phyloP scores from a whole-genome alignment of 2,113 vertebrate species.

The Chinchilla lanigera region DNA sequence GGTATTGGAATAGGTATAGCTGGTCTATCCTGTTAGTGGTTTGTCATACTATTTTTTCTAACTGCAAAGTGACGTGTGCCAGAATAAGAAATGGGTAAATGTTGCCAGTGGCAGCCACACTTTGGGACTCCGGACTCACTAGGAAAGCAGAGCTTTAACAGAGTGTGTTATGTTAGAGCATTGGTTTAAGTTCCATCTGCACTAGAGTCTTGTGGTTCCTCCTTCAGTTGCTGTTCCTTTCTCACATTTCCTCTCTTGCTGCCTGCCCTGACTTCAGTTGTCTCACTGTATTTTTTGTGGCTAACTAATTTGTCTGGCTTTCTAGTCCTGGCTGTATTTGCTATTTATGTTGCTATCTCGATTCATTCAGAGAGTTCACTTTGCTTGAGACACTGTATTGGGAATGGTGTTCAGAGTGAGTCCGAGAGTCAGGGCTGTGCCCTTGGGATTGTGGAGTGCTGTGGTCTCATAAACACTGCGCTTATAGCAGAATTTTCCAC shows the following conservation, averaged over 20 bases:
- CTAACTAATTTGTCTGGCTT: not conserved
- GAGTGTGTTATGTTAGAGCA: not conserved
- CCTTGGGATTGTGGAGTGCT: too few species aligned
- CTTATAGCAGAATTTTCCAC: not conserved
- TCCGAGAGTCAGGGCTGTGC: not conserved
- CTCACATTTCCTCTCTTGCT: accelerated
- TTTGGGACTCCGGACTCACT: not conserved
- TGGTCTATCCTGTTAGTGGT: not conserved
- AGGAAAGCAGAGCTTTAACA: not conserved
- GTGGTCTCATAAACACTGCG: too few species aligned
- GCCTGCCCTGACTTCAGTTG: accelerated
- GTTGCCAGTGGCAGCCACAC: not conserved
- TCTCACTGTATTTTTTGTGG: not conserved
- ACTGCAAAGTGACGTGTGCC: not conserved
- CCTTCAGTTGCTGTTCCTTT: too few species aligned
- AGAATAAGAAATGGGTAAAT: not conserved
- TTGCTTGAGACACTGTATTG: not conserved
- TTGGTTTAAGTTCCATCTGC: not conserved
- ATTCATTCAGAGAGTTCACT: not conserved
- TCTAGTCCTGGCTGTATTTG: not conserved
- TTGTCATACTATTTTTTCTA: not conserved
- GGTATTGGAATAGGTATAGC: not conserved
- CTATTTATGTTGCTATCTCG: not conserved
- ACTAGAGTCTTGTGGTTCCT: accelerated
- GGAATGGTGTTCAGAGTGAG: not conserved